phyloP scores from a whole-genome alignment of 2,888 invertebrate species.

The Cotesia congregata region DNA sequence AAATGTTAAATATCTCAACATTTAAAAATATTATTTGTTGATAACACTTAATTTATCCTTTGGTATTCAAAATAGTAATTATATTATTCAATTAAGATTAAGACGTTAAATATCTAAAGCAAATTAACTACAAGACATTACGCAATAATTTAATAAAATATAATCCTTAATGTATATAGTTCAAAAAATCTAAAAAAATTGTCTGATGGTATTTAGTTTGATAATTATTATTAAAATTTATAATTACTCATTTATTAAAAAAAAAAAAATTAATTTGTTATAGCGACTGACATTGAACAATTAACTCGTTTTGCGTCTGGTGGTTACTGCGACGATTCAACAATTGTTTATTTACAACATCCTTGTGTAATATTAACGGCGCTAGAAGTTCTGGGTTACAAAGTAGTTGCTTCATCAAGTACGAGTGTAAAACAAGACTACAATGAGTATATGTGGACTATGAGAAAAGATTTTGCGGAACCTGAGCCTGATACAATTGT shows the following conservation, averaged over 20 bases:
- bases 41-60: too few relatives aligned
- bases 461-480: constrained; percentile 89
- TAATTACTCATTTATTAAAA: not conserved
- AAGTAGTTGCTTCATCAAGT: constrained; percentile 89
- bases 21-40: too few relatives aligned
- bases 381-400: constrained; percentile 89
- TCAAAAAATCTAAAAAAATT: too few relatives aligned
- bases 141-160: too few relatives aligned
- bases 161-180: too few relatives aligned
- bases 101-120: too few relatives aligned
- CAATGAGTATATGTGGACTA: constrained; percentile 94
- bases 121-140: too few relatives aligned
- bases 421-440: constrained; percentile 89
- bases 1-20: too few relatives aligned
- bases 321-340: constrained; percentile 87
- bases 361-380: constrained; percentile 90
- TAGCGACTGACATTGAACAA: constrained; percentile 86
- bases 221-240: too few relatives aligned
- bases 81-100: too few relatives aligned
- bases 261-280: constrained; percentile 50
- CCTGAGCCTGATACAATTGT: constrained; percentile 78
- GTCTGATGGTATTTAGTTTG: too few relatives aligned
- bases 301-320: constrained; percentile 86
- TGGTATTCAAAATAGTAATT: too few relatives aligned
- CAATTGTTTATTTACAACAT: constrained; percentile 89